Conservation (phyloP, 2,797 vertebrate species). For the Prunella strophiata region DNA sequence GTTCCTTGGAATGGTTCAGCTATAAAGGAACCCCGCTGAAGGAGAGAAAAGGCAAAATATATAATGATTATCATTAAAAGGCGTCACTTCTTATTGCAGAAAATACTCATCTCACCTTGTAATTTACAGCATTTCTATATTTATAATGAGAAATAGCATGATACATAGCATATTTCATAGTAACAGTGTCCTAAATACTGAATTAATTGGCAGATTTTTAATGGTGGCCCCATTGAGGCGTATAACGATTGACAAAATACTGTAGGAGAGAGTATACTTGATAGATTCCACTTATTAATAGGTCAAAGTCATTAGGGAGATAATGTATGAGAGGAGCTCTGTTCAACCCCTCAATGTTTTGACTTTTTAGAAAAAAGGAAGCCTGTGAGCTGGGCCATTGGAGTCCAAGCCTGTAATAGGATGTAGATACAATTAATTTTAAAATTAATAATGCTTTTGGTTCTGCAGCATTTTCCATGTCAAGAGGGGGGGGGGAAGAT, state of each 20-base stretch:
- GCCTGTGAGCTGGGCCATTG: background rate
- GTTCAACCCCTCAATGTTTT: conserved; percentile 2
- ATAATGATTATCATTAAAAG: conserved; percentile 2
- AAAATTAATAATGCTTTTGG: background rate
- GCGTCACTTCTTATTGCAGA: conserved; percentile 30
- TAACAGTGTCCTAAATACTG: conserved; percentile 53
- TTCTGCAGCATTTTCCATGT: background rate
- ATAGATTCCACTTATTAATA: conserved; percentile 70
- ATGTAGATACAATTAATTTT: background rate
- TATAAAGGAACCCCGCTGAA: background rate
- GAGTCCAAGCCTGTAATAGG: background rate
- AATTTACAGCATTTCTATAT: conserved; percentile 47
- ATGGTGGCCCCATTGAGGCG: conserved; percentile 58
- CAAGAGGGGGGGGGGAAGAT: rapidly evolving
- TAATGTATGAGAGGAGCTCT: conserved; percentile 45
- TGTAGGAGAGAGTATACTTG: conserved; percentile 49
- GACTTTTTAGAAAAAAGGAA: conserved; percentile 13
- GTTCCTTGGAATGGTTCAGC: background rate
- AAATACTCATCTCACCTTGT: conserved; percentile 52
- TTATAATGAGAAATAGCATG: conserved; percentile 47
- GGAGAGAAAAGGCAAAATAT: background rate
- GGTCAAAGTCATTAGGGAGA: conserved; percentile 65
- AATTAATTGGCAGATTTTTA: conserved; percentile 68
- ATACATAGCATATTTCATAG: conserved; percentile 17
- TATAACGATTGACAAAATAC: conserved; percentile 67